Conservation (phyloP, 2,888 invertebrate genomes). For the Ganaspis brasiliensis region DNA sequence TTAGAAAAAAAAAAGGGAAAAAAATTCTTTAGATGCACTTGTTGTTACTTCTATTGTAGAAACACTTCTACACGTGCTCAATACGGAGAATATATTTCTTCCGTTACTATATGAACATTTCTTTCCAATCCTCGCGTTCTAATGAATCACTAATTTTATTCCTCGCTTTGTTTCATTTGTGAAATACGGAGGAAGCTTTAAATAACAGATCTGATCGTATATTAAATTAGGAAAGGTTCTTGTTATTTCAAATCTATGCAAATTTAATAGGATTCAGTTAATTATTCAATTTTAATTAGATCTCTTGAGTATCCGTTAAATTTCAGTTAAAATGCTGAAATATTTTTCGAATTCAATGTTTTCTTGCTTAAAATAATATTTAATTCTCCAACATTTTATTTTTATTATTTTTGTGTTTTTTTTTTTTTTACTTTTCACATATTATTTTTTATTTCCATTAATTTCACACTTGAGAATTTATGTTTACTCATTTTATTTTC, state of each 20-base stretch:
- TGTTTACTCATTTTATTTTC: too few relatives aligned
- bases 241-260: slow-evolving; percentile 8
- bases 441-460: too few relatives aligned
- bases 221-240: slow-evolving; percentile 23
- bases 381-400: too few relatives aligned
- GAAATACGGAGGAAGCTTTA: background rate
- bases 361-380: background rate
- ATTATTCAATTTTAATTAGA: slow-evolving; percentile 21
- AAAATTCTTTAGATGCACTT: slow-evolving; percentile 1
- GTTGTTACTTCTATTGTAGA: background rate
- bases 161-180: slow-evolving; percentile 7
- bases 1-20: background rate
- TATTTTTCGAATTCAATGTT: background rate
- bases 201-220: slow-evolving; percentile 30
- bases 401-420: too few relatives aligned
- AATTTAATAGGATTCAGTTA: background rate
- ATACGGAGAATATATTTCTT: slow-evolving; percentile 9
- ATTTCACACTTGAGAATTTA: too few relatives aligned
- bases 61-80: background rate
- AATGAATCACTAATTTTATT: slow-evolving; percentile 21
- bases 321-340: background rate
- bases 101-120: slow-evolving; percentile 14
- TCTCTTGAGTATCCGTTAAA: background rate
- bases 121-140: slow-evolving; percentile 1
- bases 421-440: too few relatives aligned